Percentiles rank a stretch among this genome's conserved stretches.
phyloP scores from a whole-genome alignment of 1,140 invertebrate genomes.

The Tetragonula clypearis region DNA sequence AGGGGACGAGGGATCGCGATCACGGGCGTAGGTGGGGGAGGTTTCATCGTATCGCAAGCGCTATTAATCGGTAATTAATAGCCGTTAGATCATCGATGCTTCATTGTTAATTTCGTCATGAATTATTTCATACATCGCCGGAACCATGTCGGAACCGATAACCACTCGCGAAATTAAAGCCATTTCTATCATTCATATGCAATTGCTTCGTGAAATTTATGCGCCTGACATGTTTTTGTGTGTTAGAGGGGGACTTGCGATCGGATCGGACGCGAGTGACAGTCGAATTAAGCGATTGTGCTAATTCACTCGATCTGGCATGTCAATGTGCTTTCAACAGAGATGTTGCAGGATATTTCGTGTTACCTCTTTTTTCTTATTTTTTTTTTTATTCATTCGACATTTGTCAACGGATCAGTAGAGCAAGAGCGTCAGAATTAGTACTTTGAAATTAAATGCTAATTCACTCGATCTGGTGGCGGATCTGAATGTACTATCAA shows the following conservation, averaged over 20 bases:
- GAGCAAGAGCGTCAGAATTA: too few relatives aligned
- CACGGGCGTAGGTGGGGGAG: too few relatives aligned
- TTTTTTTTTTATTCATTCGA: too few relatives aligned
- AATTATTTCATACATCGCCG: slow-evolving; percentile 45
- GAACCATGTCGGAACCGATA: slow-evolving; percentile 12
- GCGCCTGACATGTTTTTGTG: slow-evolving; percentile 4
- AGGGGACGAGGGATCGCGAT: too few relatives aligned
- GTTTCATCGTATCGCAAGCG: slow-evolving; percentile 24
- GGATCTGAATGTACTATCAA: too few relatives aligned
- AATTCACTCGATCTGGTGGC: too few relatives aligned
- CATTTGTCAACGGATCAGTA: too few relatives aligned
- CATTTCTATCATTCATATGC: slow-evolving; percentile 23
- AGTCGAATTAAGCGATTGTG: background rate
- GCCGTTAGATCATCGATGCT: slow-evolving; percentile 46
- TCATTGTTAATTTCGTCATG: slow-evolving; percentile 60
- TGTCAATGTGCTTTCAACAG: background rate
- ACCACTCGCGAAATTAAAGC: slow-evolving; percentile 12
- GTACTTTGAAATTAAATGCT: too few relatives aligned
- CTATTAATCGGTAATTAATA: slow-evolving; percentile 53
- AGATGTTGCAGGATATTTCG: too few relatives aligned
- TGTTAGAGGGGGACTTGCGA: background rate
- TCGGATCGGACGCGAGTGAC: background rate
- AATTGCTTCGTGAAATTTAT: background rate
- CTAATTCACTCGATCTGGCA: background rate
- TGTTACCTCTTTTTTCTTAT: too few relatives aligned